Base-by-base conservation (phyloP, 2,888 invertebrate genomes). In the Tipula helvola region DNA sequence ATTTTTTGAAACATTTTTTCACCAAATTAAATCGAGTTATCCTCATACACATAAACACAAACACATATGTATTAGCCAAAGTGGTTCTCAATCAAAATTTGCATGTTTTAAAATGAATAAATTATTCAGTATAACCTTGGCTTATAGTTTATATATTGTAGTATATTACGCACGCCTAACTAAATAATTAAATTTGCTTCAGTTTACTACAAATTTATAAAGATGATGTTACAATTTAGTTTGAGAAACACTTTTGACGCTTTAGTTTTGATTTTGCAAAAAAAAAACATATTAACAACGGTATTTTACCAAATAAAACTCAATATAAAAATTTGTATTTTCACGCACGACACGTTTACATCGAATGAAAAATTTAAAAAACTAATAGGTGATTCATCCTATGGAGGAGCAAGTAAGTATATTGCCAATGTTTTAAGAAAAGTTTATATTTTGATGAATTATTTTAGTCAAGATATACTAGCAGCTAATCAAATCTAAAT, bases 361-460 rank as follows among this genome's bases (percentile, higher is more conserved):
- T 71, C 71, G 71, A 28, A 71, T 28, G 39, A 85, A 85, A 41
- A 42, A 42, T 42, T 71, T 10, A 71, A 71, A 71, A 71, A 28
- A 71, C 28, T 28, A 44, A 87, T 88, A 95, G 95, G 94, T 93
- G 95, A 95, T 93, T 94, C 94, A 89, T 92, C 94, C 90, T 94
- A 94, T 94, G 95, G 95, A 93, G 94, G 94, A 91, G 93, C 94
- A 92, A 94, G 94, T 94, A 93, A 94, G 94, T 94, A 89, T 36
- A 36, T 52, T 52, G 16, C 10, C 71, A 71, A 71, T 28, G 5
- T 71, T 52, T 16, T n/a, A 16, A 7, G n/a, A 52, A 52, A 16
- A 16, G 52, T 52, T 52, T 52, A 52, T n/a, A 16, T 52, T 52
- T 71, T 71, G 28, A 13, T 28, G 12, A 0, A 52, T 52, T 52